Percentiles rank a stretch among this genome's conserved stretches.
These are phyloP conservation scores for Rostratula benghalensis DNA, from an alignment of 2,113 vertebrate species.

Conservation along the genomic window DNA sequence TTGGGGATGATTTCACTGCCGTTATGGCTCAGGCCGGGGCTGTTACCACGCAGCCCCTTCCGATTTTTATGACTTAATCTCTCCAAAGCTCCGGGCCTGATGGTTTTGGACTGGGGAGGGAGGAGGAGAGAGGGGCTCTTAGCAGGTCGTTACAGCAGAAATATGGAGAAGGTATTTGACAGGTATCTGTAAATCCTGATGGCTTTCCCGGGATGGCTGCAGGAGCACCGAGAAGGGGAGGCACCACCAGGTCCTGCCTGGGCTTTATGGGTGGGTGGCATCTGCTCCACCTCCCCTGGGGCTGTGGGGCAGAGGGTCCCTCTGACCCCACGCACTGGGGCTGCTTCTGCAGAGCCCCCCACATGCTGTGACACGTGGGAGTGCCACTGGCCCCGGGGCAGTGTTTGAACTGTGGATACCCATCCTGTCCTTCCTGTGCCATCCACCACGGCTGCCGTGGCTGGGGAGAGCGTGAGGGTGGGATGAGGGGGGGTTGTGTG, in stretches of 20 bases:
- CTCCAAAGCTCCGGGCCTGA: slow-evolving; percentile 52
- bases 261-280: background rate
- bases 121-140: slow-evolving; percentile 51
- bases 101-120: slow-evolving; percentile 6
- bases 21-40: slow-evolving; percentile 56
- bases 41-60: slow-evolving; percentile 46
- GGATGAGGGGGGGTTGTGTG: no score
- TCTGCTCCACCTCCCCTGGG: background rate
- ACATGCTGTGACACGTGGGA: fast-evolving
- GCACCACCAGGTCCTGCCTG: fast-evolving
- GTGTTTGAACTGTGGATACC: background rate
- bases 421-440: background rate
- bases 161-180: slow-evolving; percentile 48
- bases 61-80: slow-evolving; percentile 72
- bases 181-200: slow-evolving; percentile 34
- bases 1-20: slow-evolving; percentile 64
- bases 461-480: fast-evolving
- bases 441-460: fast-evolving
- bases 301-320: background rate
- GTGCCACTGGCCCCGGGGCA: background rate
- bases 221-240: background rate
- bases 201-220: background rate
- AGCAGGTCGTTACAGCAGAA: slow-evolving; percentile 62
- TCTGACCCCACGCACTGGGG: background rate
- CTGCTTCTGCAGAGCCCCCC: background rate